Percentiles rank a stretch among this genome's conserved stretches.
Evolutionary conservation across 2,797 vertebrate genomes (phyloP).

Genomic region (Lepus oiostolus): DNA sequence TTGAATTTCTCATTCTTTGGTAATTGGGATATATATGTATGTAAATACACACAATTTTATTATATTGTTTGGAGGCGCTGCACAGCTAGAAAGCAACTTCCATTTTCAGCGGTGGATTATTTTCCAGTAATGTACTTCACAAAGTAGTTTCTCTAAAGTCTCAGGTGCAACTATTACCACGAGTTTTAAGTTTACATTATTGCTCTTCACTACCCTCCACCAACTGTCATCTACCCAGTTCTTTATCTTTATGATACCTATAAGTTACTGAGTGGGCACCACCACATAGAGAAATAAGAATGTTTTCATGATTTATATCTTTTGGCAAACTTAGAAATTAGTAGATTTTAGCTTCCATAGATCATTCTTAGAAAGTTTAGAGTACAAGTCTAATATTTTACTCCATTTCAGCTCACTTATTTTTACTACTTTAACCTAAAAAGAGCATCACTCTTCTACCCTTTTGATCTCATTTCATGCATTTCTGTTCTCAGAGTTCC

Average conservation of each 20-base stretch:
- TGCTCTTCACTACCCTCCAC: accelerated
- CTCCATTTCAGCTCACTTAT: not conserved
- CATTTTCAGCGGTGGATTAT: not conserved
- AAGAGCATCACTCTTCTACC: not conserved
- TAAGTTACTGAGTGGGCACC: not conserved
- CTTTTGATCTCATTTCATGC: constrained; percentile 16
- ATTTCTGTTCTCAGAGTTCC: constrained; percentile 22
- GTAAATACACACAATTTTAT: not conserved
- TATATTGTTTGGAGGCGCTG: not conserved
- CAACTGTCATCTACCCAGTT: not conserved
- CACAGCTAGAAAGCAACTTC: not conserved
- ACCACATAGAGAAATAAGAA: not conserved
- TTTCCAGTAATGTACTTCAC: constrained; percentile 8
- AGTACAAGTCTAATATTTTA: not conserved
- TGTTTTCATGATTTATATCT: constrained; percentile 31
- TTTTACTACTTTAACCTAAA: constrained; percentile 4
- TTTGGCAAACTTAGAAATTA: constrained; percentile 20
- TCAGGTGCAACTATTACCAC: not conserved
- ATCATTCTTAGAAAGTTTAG: constrained; percentile 4
- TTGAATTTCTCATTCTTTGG: constrained; percentile 22
- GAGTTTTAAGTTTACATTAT: not conserved
- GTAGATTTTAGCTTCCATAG: not conserved
- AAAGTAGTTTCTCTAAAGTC: not conserved
- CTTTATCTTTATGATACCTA: not conserved
- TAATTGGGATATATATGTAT: not conserved